A percentile compares a stretch with the other conserved stretches of the same genome.
Conservation (phyloP, 2,113 vertebrate species). For the Cathartes aura region DNA sequence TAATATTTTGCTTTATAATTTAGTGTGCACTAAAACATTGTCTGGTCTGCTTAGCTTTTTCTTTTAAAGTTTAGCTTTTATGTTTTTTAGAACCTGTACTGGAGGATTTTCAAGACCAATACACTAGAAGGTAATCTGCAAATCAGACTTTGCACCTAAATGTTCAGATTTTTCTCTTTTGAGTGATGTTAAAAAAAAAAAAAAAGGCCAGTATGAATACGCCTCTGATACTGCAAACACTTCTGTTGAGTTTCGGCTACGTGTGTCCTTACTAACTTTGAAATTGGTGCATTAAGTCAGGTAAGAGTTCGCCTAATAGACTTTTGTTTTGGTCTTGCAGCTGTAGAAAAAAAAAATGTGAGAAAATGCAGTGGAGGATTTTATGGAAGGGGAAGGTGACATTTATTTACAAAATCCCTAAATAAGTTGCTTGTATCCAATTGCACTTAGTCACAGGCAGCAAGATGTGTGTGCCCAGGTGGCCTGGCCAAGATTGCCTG, state of each 20-base stretch:
- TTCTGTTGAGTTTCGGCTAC: background rate
- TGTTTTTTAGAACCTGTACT: constrained; percentile 25
- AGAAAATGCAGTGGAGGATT: background rate
- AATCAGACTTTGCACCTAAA: background rate
- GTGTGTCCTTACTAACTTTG: background rate
- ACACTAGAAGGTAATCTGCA: constrained; percentile 26
- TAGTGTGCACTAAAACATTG: background rate
- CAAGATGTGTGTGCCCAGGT: background rate
- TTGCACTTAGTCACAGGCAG: background rate
- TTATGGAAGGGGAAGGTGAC: background rate
- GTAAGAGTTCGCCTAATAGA: background rate
- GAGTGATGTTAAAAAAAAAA: background rate
- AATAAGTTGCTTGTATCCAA: background rate
- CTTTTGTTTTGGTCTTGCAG: background rate
- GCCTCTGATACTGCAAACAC: background rate
- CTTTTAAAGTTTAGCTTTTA: background rate
- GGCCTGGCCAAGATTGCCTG: background rate
- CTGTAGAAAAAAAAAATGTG: background rate
- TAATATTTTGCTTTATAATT: background rate
- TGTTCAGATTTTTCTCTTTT: background rate
- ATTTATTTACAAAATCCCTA: background rate
- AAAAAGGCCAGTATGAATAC: background rate
- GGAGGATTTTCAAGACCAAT: background rate
- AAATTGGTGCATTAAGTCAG: background rate
- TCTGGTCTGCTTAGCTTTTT: background rate